These are phyloP conservation scores for Drosophila novamexicana DNA, from an alignment of 1,140 invertebrate species.

Conservation along the genomic window DNA sequence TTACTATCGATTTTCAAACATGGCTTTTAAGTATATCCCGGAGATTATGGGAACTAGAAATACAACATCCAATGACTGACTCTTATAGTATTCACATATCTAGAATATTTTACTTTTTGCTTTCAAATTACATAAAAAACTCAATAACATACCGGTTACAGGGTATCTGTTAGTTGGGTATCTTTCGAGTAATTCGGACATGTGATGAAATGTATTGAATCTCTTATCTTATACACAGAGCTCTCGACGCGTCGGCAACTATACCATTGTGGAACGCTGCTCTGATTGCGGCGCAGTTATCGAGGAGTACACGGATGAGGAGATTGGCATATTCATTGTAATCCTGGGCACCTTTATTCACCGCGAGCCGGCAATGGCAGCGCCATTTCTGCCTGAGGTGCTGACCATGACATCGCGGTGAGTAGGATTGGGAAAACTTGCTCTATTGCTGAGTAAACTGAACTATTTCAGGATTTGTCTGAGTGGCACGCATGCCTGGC, in stretches of 20 bases:
- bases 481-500: constrained; percentile 94
- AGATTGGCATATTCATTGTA: constrained; percentile 97
- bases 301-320: constrained; percentile 98
- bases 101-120: too few species aligned
- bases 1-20: too few species aligned
- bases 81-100: too few species aligned
- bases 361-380: constrained; percentile 96
- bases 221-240: constrained; percentile 85
- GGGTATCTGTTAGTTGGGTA: too few species aligned
- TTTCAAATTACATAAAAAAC: too few species aligned
- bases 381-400: constrained; percentile 96
- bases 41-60: too few species aligned
- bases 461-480: constrained; percentile 87
- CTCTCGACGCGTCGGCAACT: constrained; percentile 88
- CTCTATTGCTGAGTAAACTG: neutral
- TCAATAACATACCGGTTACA: too few species aligned
- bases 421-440: constrained; percentile 5
- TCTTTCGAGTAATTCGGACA: too few species aligned
- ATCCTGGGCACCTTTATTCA: constrained; percentile 98
- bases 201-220: neutral
- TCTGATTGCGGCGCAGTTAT: constrained; percentile 92
- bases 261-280: constrained; percentile 89
- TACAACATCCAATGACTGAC: too few species aligned
- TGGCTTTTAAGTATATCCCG: too few species aligned
- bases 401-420: constrained; percentile 94